These are phyloP conservation scores for Brachionus calyciflorus DNA, from an alignment of 1,140 invertebrate species.

Conservation along the genomic window DNA sequence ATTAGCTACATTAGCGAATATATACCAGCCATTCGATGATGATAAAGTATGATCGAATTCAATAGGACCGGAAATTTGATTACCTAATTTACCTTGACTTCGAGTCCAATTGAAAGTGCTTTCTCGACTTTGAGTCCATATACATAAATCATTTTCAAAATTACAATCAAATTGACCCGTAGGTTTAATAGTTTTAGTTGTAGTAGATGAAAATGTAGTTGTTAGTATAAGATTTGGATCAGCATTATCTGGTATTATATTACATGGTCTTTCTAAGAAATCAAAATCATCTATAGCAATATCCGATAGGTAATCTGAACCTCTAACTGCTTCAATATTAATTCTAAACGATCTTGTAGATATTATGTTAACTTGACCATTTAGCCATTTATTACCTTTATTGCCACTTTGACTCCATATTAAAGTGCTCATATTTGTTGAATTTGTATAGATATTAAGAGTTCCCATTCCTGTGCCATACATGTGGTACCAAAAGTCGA, in stretches of 20 bases:
- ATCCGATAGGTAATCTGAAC: slow-evolving; percentile 50
- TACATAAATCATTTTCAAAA: slow-evolving; percentile 51
- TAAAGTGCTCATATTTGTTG: not conserved
- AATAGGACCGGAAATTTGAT: not conserved
- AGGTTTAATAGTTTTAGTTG: slow-evolving; percentile 47
- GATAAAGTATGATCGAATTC: slow-evolving; percentile 58
- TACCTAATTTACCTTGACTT: not conserved
- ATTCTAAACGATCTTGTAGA: slow-evolving; percentile 49
- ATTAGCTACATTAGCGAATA: slow-evolving; percentile 49
- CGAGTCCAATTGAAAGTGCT: slow-evolving; percentile 29
- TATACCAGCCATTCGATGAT: slow-evolving; percentile 55
- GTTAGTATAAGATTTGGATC: slow-evolving; percentile 49
- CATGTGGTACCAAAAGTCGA: slow-evolving; percentile 59
- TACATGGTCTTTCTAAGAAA: slow-evolving; percentile 52
- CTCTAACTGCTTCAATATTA: slow-evolving; percentile 52
- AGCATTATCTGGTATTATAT: slow-evolving; percentile 51
- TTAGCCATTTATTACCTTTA: slow-evolving; percentile 47
- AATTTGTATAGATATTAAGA: slow-evolving; percentile 27
- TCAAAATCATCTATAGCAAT: slow-evolving; percentile 57
- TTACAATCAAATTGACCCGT: slow-evolving; percentile 50
- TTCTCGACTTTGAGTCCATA: not conserved
- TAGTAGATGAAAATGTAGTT: slow-evolving; percentile 31
- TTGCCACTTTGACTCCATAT: slow-evolving; percentile 46
- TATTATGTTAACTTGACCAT: slow-evolving; percentile 38
- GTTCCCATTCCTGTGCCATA: slow-evolving; percentile 50